Evolutionary conservation across 1,140 invertebrate species (phyloP).

Genomic region (Galleria mellonella): DNA sequence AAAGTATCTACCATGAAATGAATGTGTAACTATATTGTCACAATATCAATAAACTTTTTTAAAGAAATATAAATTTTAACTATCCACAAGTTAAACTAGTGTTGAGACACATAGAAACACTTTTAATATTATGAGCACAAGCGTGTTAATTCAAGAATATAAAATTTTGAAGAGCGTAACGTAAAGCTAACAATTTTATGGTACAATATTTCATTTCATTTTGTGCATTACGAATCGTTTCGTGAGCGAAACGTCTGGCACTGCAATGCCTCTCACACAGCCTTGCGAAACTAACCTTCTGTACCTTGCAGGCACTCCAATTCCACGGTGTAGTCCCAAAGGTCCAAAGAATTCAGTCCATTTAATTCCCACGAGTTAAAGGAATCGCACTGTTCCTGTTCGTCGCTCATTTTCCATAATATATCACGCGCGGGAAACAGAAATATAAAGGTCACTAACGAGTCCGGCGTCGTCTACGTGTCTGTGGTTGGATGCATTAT

Average conservation of each 20-base stretch:
- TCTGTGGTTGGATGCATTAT: slow-evolving; percentile 34
- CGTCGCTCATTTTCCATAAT: slow-evolving; percentile 47
- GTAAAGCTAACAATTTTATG: slow-evolving; percentile 22
- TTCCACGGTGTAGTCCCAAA: slow-evolving; percentile 88
- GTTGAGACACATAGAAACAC: too few relatives aligned
- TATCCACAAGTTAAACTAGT: too few relatives aligned
- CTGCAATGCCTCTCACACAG: slow-evolving; percentile 36
- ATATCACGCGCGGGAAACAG: slow-evolving; percentile 20
- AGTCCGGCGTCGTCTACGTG: slow-evolving; percentile 23
- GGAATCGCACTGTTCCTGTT: slow-evolving; percentile 56
- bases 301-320: slow-evolving; percentile 83
- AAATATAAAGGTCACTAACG: slow-evolving; percentile 35
- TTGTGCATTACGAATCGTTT: slow-evolving; percentile 36
- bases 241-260: slow-evolving; percentile 26
- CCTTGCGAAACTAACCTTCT: slow-evolving; percentile 77
- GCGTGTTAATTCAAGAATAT: too few relatives aligned
- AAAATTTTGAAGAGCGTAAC: too few relatives aligned
- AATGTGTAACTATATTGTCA: too few relatives aligned
- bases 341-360: slow-evolving; percentile 82
- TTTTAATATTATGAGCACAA: too few relatives aligned
- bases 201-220: slow-evolving; percentile 17
- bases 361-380: slow-evolving; percentile 71
- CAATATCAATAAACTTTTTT: too few relatives aligned
- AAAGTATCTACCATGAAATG: too few relatives aligned
- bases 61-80: too few relatives aligned